Evolutionary conservation across 53 echinoderm and acorn worm genomes (phyloP), one percentile per base, ranked within the genome.

Genomic region (Temnopleurus reevesii): DNA sequence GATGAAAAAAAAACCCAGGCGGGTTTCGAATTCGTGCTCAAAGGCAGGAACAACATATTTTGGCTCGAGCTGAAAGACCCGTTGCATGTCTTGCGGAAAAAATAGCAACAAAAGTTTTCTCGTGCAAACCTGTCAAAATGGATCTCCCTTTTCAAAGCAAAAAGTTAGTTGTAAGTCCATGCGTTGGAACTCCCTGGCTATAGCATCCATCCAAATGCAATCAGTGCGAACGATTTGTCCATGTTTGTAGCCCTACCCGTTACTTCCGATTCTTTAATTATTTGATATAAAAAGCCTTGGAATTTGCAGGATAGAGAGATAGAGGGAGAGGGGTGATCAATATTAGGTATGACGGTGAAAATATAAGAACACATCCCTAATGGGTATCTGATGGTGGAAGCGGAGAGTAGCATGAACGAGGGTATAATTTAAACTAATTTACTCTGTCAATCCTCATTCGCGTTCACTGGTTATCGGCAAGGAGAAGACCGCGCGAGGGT

Each of bases 341-440:
- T 26, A 81, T 81, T 46, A 31, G 2, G 15, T 10, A 27, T 81
- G 81, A 53, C 81, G 81, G 45, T 28, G 30, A 18, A 6, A 81
- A 77, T 77, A 45, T 77, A 63, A 63, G 63, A 63, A 63, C 30
- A 30, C 18, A 63, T 31, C 13, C 63, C 34, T 34, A 3, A 2
- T 17, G 63, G 63, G 63, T 31, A 63, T 63, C 17, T 18, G 63
- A 34, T 63, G 5, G 12, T 31, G 33, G 17, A 63, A 63, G 30
- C 26, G 12, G 6, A 30, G 23, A 53, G 33, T 6, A 17, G 34
- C 21, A n/a, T 5, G 17, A 26, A 31, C 53, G 30, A 81, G 81
- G 31, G 53, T 81, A 49, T 29, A 81, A 81, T 81, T 81, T 81
- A 29, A 27, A 53, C 53, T 81, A 81, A 81, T 81, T 81, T 51